Evolutionary conservation across 2,113 vertebrate species (phyloP), one percentile per base, ranked within the genome.

Genomic region (Orientallactaga bullata): DNA sequence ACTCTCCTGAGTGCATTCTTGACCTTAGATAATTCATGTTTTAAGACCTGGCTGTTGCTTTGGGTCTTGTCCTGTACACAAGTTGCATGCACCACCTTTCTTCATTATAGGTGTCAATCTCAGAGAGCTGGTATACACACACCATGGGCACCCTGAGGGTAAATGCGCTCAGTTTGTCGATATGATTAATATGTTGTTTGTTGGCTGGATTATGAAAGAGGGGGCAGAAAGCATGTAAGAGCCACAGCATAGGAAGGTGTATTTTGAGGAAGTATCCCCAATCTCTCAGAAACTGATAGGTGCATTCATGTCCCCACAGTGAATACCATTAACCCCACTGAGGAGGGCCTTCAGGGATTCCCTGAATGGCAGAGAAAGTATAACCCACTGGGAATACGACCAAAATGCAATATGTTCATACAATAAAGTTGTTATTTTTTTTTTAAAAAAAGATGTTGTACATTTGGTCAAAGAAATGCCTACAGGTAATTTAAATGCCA

Each of bases 401-500:
- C 55, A 55, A 55, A 8, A 55, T 55, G 55, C 15, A 55, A 55
- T 55, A 55, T 55, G 55, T 55, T 55, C 55, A 55, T 55, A 55
- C 55, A 55, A 55, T 55, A 16, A 55, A 55, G 55, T 55, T 55
- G 2, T 55, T 47, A 47, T 47, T 47, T 47, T 47, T 47, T 47
- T 47, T 47, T 47, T n/a, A n/a, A n/a, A n/a, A n/a, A 47, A 68
- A 13, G 15, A 26, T 5, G 9, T 83, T 91, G 91, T 91, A 20
- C 35, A 2, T 37, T 68, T 66, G 74, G 30, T 87, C 85, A 85
- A 74, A 89, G 32, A 85, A 94, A 85, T 94, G 24, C 8, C 86
- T 76, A 71, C 2, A 88, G 85, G 86, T 69, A 61, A 89, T 66
- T 78, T 24, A 76, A 74, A 95, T 91, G 68, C 76, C 73, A 85